Evolutionary conservation across 37 sponge, comb jelly and placozoan species (phyloP), one percentile per base, ranked within the genome.

Genomic region (Aplysina aerophoba): DNA sequence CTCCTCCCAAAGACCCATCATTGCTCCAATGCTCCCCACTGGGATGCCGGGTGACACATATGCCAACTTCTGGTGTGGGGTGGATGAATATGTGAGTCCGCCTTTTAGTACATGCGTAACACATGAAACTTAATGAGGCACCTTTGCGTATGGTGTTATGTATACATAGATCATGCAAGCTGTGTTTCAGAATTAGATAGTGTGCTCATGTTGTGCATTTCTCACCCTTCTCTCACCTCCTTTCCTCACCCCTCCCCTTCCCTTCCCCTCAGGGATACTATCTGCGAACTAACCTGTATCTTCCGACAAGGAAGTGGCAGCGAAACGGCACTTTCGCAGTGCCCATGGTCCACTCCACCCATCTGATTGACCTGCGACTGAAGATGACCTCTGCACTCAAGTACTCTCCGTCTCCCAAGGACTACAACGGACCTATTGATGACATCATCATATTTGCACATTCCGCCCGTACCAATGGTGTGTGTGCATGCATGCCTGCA

Each of bases 11-110:
- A 94, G 95, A 40, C 84, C 93, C 14, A 86, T 96, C n/a, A 83
- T 92, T 24, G 93, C 89, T n/a, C 96, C 96, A 8, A 88, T 96
- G 89, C 53, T 96, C 65, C 75, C 36, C 21, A 59, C 62, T 25
- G 20, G 55, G 4, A 57, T 19, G 12, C 53, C 64, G 0, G 50
- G 69, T 13, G 39, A 53, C 5, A 59, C 82, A 33, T 92, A 88
- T 65, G 88, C 93, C 31, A 96, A 96, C 86, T 96, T 88, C 84
- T 96, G 96, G 96, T 80, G 87, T 74, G 95, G 89, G 36, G 82
- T 83, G 21, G 87, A 91, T 65, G 84, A 91, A 1, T 59, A 40
- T 60, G 95, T 91, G 59, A 86, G 91, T 75, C 20, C 50, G 40
- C 35, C 21, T 54, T 17, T 78, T 40, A 40, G 24, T 56, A 27